These are phyloP conservation scores for Malurus alboscapulatus DNA, from an alignment of 2,113 vertebrate species.

Conservation along the genomic window DNA sequence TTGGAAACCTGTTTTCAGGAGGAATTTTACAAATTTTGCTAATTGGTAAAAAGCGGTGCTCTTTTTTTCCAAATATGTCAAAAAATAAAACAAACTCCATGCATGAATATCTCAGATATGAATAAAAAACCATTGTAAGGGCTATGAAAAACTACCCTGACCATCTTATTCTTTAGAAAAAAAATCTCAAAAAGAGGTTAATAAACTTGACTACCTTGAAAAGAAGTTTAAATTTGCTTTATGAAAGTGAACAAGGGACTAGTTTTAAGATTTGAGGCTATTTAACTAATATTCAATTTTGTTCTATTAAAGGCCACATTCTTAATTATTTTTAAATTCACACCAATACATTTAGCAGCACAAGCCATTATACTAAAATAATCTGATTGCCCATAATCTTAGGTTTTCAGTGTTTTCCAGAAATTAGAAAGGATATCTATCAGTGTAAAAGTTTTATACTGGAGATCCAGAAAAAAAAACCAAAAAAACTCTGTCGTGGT, in stretches of 20 bases:
- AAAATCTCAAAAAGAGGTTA: not conserved
- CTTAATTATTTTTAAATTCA: not conserved
- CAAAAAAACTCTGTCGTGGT: not conserved
- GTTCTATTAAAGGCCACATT: not conserved
- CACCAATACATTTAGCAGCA: not conserved
- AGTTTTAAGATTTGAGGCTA: not conserved
- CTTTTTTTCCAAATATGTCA: not conserved
- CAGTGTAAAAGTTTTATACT: not conserved
- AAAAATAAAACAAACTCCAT: not conserved
- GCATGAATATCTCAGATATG: not conserved
- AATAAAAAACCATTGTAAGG: not conserved
- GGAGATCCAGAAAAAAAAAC: not conserved
- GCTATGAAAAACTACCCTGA: not conserved
- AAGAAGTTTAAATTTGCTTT: not conserved
- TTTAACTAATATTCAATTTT: not conserved
- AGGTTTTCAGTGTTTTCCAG: not conserved
- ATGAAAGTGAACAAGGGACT: not conserved
- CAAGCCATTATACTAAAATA: not conserved
- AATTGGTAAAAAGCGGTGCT: not conserved
- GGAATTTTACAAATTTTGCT: not conserved
- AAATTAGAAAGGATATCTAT: not conserved
- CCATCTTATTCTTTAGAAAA: not conserved
- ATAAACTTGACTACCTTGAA: rapidly evolving
- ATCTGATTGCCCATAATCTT: not conserved
- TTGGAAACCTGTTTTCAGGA: not conserved